A percentile compares a stretch with the other conserved stretches of the same genome.
phyloP scores from a whole-genome alignment of 2,797 vertebrate genomes.

The Nasua narica region DNA sequence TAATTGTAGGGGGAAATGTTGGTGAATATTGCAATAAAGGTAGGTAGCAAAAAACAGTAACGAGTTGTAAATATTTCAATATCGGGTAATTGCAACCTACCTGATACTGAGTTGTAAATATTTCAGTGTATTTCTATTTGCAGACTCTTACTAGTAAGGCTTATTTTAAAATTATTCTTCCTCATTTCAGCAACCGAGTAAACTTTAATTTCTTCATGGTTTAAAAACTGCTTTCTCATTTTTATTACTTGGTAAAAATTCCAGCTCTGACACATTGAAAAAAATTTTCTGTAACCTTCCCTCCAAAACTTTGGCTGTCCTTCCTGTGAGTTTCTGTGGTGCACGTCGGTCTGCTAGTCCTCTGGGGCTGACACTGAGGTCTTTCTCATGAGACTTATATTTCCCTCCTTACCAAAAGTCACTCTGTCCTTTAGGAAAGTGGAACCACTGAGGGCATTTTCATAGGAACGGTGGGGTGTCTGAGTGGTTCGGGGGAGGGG shows the following conservation, averaged over 20 bases:
- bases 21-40: neutral
- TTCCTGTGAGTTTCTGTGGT: conserved; percentile 78
- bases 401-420: conserved; percentile 82
- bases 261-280: conserved; percentile 63
- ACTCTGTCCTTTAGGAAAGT: conserved; percentile 83
- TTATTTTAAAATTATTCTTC: neutral
- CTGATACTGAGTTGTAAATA: neutral
- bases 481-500: conserved; percentile 63
- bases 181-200: conserved; percentile 3
- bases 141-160: neutral
- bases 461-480: conserved; percentile 74
- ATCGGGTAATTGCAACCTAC: neutral
- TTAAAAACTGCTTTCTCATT: conserved; percentile 49
- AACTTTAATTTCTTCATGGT: neutral
- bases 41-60: neutral
- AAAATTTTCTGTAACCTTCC: conserved; percentile 69
- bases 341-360: conserved; percentile 76
- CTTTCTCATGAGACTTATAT: conserved; percentile 85
- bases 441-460: conserved; percentile 84
- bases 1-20: neutral
- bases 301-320: conserved; percentile 78
- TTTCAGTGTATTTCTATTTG: neutral
- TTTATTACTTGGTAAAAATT: conserved; percentile 67
- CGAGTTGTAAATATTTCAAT: neutral
- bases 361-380: conserved; percentile 78